Conservation (phyloP, 2,797 vertebrate species). For the Gymnodraco acuticeps region DNA sequence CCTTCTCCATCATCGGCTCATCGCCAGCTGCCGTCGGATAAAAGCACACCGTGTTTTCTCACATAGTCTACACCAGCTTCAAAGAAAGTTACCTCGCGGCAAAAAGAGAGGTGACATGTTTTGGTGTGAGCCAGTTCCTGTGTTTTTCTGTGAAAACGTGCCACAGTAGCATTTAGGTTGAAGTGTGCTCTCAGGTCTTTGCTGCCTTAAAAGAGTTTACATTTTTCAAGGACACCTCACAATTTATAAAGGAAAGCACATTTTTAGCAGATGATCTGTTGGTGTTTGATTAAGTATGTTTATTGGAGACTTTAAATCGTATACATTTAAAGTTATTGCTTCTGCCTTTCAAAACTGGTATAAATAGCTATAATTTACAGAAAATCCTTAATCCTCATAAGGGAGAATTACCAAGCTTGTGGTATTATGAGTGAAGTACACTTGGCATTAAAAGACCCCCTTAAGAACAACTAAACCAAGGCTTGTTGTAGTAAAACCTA, state of each 20-base stretch:
- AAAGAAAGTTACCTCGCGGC: slow-evolving; percentile 11
- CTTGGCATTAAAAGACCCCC: background rate
- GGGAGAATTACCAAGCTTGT: background rate
- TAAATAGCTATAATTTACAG: slow-evolving; percentile 4
- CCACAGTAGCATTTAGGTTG: slow-evolving; percentile 15
- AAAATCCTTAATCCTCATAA: background rate
- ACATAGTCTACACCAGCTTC: background rate
- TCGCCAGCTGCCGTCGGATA: slow-evolving; percentile 47
- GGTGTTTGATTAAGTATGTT: background rate
- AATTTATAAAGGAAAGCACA: too few species aligned
- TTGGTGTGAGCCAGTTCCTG: slow-evolving; percentile 58
- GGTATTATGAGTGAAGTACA: background rate
- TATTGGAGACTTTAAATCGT: background rate
- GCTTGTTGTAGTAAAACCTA: too few species aligned
- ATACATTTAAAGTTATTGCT: background rate
- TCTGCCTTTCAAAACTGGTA: background rate
- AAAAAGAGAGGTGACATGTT: slow-evolving; percentile 20
- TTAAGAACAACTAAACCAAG: too few species aligned
- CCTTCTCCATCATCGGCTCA: slow-evolving; percentile 47
- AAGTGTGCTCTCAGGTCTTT: background rate
- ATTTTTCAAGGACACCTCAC: too few species aligned
- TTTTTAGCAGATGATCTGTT: too few species aligned
- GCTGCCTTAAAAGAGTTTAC: background rate
- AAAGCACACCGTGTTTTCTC: slow-evolving; percentile 16
- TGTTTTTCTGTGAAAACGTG: slow-evolving; percentile 44